Evolutionary conservation across 2,888 invertebrate genomes (phyloP).

Genomic region (Nemoura dubitans): DNA sequence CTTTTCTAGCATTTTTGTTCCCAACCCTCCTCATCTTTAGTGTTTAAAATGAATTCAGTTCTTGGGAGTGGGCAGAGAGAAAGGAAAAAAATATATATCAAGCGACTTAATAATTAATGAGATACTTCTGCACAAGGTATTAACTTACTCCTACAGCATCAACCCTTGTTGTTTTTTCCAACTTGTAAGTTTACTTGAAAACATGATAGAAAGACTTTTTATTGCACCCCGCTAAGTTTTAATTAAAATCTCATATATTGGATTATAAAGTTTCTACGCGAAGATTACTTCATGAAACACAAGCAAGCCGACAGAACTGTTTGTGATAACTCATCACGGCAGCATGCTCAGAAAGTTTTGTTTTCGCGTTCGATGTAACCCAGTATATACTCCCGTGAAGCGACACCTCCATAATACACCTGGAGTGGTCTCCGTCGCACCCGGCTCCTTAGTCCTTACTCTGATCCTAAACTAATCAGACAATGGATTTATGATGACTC

Average conservation of each 20-base stretch:
- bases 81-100: background rate
- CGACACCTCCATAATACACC: background rate
- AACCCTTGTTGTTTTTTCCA: background rate
- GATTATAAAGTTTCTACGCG: background rate
- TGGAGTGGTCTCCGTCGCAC: no score
- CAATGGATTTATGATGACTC: background rate
- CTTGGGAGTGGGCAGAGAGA: no score
- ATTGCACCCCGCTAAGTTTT: background rate
- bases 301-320: background rate
- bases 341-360: background rate
- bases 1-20: no score
- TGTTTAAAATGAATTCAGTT: no score
- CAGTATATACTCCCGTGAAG: no score
- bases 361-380: background rate
- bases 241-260: constrained; percentile 12
- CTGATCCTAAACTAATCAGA: background rate
- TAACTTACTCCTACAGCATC: background rate
- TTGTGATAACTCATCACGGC: constrained; percentile 2
- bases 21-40: no score
- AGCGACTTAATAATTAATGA: background rate
- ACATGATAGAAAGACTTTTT: background rate
- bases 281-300: constrained; percentile 7
- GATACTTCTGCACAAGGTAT: background rate
- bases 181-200: background rate
- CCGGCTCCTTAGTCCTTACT: no score